A percentile compares a stretch with the other conserved stretches of the same genome.
phyloP scores from a whole-genome alignment of 2,797 vertebrate species.

The Sternotherus odoratus region DNA sequence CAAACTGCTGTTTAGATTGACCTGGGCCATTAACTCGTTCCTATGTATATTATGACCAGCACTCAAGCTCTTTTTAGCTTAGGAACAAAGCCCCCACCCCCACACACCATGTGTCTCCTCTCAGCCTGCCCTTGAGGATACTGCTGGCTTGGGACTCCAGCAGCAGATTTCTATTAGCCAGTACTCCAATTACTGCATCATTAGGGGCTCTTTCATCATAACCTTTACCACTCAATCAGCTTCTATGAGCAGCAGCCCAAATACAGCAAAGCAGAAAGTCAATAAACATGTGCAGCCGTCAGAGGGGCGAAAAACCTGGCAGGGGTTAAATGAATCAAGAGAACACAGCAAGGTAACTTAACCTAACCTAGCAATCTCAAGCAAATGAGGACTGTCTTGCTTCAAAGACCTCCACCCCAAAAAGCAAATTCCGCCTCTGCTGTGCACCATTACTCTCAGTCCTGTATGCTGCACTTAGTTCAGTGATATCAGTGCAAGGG shows the following conservation, averaged over 20 bases:
- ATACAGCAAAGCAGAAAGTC: background rate
- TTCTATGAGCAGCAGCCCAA: background rate
- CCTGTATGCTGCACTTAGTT: rapidly evolving
- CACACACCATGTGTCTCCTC: background rate
- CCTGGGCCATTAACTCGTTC: background rate
- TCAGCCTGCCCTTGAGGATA: background rate
- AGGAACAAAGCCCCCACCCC: too few relatives aligned
- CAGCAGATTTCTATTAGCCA: background rate
- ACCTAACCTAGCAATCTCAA: background rate
- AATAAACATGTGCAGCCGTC: background rate
- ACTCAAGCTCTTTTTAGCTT: background rate
- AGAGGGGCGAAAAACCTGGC: background rate
- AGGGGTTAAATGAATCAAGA: background rate
- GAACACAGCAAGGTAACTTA: too few relatives aligned
- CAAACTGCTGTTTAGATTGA: background rate
- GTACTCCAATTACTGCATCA: background rate
- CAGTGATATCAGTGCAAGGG: rapidly evolving
- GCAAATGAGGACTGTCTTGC: background rate
- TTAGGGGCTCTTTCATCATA: background rate
- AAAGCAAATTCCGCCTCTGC: background rate
- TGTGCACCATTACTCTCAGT: background rate
- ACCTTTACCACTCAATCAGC: background rate
- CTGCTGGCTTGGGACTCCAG: background rate
- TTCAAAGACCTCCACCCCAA: rapidly evolving
- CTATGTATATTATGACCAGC: background rate